These are phyloP conservation scores for Brenthis hecate DNA, from an alignment of 2,888 invertebrate species.

Conservation along the genomic window DNA sequence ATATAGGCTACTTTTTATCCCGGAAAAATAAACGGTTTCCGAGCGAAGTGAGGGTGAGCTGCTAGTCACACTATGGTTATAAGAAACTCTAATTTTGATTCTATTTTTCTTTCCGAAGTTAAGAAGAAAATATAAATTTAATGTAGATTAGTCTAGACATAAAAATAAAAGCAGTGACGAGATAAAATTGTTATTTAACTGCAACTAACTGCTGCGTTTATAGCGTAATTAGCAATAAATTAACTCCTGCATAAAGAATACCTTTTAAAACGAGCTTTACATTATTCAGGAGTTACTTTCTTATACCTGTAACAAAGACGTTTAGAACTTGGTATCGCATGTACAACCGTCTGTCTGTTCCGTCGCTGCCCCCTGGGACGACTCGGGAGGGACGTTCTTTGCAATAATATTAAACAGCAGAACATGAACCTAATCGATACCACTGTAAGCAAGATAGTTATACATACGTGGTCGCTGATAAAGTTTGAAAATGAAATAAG, in stretches of 20 bases:
- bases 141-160: no score
- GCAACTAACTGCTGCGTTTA: no score
- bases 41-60: no score
- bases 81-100: no score
- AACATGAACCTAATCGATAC: constrained; percentile 46
- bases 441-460: neutral
- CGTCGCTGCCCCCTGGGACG: constrained; percentile 55
- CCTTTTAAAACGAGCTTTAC: constrained; percentile 9
- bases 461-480: neutral
- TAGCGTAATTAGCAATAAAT: neutral
- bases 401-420: constrained; percentile 60
- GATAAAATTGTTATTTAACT: no score
- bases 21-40: no score
- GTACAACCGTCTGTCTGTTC: constrained; percentile 49
- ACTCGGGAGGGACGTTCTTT: constrained; percentile 52
- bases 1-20: no score
- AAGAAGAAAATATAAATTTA: no score
- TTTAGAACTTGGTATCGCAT: constrained; percentile 51
- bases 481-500: neutral
- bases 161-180: no score
- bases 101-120: no score
- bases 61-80: no score
- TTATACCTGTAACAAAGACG: constrained; percentile 28
- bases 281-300: constrained; percentile 18
- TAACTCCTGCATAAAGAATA: neutral